Evolutionary conservation across 2,797 vertebrate genomes (phyloP).

Genomic region (Gephyroberyx darwinii): DNA sequence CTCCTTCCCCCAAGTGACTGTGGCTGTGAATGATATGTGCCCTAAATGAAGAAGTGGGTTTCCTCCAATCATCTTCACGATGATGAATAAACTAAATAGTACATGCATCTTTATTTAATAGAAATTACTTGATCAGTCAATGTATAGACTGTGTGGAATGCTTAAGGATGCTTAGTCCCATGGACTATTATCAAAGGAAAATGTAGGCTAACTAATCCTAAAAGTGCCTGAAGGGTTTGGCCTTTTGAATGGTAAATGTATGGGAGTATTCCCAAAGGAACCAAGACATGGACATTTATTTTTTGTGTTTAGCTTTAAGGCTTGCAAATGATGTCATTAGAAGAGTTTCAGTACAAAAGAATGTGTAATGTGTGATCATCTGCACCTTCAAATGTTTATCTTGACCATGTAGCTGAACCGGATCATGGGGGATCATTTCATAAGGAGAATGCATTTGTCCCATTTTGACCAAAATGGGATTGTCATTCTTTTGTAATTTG

Average conservation of each 20-base stretch:
- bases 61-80: conserved; percentile 35
- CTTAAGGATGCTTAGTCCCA: conserved; percentile 79
- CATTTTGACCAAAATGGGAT: not conserved
- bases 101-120: conserved; percentile 60
- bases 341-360: conserved; percentile 54
- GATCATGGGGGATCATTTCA: conserved; percentile 27
- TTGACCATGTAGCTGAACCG: conserved; percentile 54
- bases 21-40: conserved; percentile 42
- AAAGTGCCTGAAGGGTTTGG: conserved; percentile 84
- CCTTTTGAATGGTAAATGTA: conserved; percentile 73
- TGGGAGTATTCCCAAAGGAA: conserved; percentile 69
- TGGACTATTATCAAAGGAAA: conserved; percentile 78
- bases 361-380: conserved; percentile 63
- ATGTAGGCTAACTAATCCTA: conserved; percentile 75
- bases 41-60: conserved; percentile 51
- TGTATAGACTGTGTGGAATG: conserved; percentile 60
- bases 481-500: conserved; percentile 10
- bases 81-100: conserved; percentile 24
- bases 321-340: conserved; percentile 66
- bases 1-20: conserved; percentile 42
- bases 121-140: conserved; percentile 55
- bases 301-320: conserved; percentile 69
- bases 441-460: not conserved
- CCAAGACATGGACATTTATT: conserved; percentile 43
- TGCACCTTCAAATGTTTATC: conserved; percentile 70